Evolutionary conservation across 2,113 vertebrate species (phyloP).

Genomic region (Struthidea cinerea): DNA sequence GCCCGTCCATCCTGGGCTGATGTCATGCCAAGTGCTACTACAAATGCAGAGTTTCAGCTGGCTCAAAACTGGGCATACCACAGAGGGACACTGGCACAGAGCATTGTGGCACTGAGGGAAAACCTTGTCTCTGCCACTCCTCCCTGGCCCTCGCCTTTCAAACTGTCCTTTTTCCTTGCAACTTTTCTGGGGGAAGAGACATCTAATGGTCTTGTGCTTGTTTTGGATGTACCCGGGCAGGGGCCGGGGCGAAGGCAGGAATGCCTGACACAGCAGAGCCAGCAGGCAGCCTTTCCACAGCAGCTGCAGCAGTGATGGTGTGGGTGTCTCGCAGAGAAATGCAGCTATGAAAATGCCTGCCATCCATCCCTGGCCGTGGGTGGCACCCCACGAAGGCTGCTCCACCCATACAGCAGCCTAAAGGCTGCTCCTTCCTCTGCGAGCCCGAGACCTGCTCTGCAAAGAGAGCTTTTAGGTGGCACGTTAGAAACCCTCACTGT

Average conservation of each 20-base stretch:
- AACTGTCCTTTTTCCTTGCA: neutral
- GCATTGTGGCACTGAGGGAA: fast-evolving
- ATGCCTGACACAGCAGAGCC: constrained; percentile 24
- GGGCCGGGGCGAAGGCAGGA: neutral
- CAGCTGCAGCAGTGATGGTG: neutral
- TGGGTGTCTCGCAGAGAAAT: constrained; percentile 16
- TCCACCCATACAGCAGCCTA: neutral
- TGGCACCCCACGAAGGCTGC: neutral
- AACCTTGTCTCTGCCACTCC: neutral
- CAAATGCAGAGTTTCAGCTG: neutral
- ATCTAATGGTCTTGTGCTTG: neutral
- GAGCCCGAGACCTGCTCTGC: fast-evolving
- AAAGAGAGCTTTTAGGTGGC: neutral
- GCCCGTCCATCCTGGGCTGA: neutral
- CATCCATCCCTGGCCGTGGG: neutral
- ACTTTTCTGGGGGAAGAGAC: neutral
- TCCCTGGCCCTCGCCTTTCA: neutral
- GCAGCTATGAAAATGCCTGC: neutral
- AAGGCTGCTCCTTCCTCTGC: neutral
- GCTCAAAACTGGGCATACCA: neutral
- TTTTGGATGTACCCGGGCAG: neutral
- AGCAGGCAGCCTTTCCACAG: neutral
- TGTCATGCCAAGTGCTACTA: neutral
- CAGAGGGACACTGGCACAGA: neutral
- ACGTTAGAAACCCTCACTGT: fast-evolving